These are phyloP conservation scores for Rhynchomys soricoides DNA, from an alignment of 2,113 vertebrate species.

Conservation along the genomic window DNA sequence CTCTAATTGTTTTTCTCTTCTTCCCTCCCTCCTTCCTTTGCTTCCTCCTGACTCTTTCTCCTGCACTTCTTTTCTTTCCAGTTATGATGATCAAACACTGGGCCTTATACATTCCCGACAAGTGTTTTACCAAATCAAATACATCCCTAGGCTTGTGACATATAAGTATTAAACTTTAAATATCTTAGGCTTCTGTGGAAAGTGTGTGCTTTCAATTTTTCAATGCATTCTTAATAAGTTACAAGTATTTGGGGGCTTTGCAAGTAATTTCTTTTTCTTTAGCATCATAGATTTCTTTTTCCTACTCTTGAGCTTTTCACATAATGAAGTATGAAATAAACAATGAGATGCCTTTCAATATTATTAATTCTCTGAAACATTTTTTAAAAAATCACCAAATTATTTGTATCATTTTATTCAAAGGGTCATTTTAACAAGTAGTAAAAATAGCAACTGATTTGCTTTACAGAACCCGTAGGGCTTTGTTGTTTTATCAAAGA, in stretches of 20 bases:
- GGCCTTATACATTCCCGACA: not conserved
- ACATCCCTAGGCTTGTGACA: not conserved
- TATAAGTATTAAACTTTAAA: slow-evolving; percentile 24
- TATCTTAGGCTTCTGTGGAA: not conserved
- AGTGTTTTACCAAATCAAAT: not conserved
- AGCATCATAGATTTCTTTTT: not conserved
- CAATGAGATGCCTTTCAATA: not conserved
- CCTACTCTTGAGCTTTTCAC: not conserved
- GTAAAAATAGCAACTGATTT: slow-evolving; percentile 35
- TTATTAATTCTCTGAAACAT: slow-evolving; percentile 18
- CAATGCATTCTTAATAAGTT: slow-evolving; percentile 53
- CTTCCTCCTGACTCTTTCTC: not conserved
- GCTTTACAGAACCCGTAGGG: not conserved
- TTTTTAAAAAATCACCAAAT: not conserved
- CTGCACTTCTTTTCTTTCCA: not conserved
- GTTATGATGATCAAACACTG: not conserved
- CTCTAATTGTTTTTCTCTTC: not conserved
- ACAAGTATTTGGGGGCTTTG: slow-evolving; percentile 20
- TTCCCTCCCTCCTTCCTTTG: accelerated
- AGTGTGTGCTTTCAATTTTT: slow-evolving; percentile 8
- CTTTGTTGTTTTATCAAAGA: not conserved
- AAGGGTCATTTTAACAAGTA: slow-evolving; percentile 7
- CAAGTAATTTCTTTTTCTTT: slow-evolving; percentile 30
- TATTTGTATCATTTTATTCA: slow-evolving; percentile 14
- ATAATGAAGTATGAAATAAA: slow-evolving; percentile 51